Base-by-base conservation (phyloP, 23 tunicate species). In the Aplidium turbinatum region DNA sequence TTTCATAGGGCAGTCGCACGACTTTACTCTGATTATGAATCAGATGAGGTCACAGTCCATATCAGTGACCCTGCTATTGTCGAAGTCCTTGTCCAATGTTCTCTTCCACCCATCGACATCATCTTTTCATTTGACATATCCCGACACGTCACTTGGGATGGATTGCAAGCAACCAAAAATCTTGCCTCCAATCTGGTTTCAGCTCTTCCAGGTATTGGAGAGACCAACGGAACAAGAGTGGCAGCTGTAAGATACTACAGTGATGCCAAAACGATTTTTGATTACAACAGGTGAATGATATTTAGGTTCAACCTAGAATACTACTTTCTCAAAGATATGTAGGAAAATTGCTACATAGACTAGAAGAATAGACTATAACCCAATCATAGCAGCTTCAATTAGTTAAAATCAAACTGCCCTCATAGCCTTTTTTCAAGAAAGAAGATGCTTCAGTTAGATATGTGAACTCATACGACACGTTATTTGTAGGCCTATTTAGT, bases 61-160 rank as follows among this genome's bases (percentile, higher is more conserved):
- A 29, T 4, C 38, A 70, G 76, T 47, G 35, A 23, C 3, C 38
- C 71, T 22, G 60, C 58, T 40, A 31, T 38, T 1, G 19, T 76
- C 1, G 55, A 46, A 1, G 31, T 76, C 1, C 20, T 2, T 13
- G 40, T 58, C 2, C 55, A 58, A 1, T 76, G 82, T 42, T 13
- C n/a, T 2, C 16, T 61, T 5, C 71, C 70, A 11, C 52, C 38
- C 1, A 58, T 76, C 16, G 82, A 76, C 21, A 25, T 76, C 31
- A 4, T 76, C n/a, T 76, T 40, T 33, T 58, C 42, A n/a, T 19
- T 61, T 1, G 82, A 76, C 31, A 33, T 40, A 6, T 76, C 82
- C 5, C 5, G 28, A 0, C 5, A 28, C 27, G 35, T 47, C 1
- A 28, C 33, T 3, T 61, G 71, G 58, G 38, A 61, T 21, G 3